Base-by-base conservation (phyloP, 1,140 invertebrate genomes). In the Brachystomella parvula region DNA sequence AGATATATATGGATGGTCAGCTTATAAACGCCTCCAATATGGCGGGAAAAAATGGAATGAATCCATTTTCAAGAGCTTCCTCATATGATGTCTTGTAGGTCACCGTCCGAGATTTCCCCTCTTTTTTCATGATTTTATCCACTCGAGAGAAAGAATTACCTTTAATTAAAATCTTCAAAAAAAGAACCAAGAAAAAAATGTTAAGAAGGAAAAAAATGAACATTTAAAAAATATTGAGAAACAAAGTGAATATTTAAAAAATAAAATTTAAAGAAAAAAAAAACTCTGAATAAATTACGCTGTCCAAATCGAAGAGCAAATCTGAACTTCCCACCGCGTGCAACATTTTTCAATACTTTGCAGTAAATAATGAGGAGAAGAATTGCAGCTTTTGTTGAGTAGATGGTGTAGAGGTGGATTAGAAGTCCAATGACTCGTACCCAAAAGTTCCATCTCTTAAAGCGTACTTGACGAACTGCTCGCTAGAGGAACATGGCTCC, bases 331-430 rank as follows among this genome's bases (percentile, higher is more conserved):
- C 62, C 49, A 30, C 26, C 30, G 12, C 24, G 28, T 0, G 62
- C 30, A 3, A 17, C n/a, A 56, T 63, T 63, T 56, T 63, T 47
- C 1, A 63, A 12, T 12, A 63, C 21, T 53, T 53, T 63, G 30
- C 47, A 63, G 30, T 32, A 53, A 2, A 29, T 31, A 6, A 63
- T 26, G 9, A 63, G 1, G 0, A 63, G 28, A 17, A 63, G 24
- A 26, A 47, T 49, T 19, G 47, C 17, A 6, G 31, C 0, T 19
- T 47, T 63, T 19, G 62, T 19, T 3, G 6, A 32, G 26, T 53
- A 53, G 26, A 63, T 29, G 15, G 47, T 28, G 47, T 63, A 63
- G 0, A 63, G 24, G 26, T 63, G 62, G 17, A 63, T 9, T 0
- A 53, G 0, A 0, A 63, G 35, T 29, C 62, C 62, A 63, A 63